Base-by-base conservation (phyloP, 2,888 invertebrate species). In the Drosophila tanythrix region DNA sequence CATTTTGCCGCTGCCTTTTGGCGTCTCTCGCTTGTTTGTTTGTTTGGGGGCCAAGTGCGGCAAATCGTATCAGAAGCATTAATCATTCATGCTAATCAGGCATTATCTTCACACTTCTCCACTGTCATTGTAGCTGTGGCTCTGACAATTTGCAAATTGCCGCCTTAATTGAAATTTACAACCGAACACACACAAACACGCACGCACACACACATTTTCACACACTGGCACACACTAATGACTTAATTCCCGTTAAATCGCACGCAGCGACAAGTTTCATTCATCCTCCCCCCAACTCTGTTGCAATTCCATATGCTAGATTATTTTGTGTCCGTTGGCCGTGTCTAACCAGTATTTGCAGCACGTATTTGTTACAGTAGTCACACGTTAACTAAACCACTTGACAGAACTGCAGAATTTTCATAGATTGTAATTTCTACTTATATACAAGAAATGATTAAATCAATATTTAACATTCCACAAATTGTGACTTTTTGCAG, bases 141-240 rank as follows among this genome's bases (percentile, higher is more conserved):
- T 18, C 78, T 73, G 88, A 88, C 90, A 88, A 85, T 82, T 85
- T 85, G 88, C 88, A 78, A 89, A 88, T 82, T 89, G 89, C 86
- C 70, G 76, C 65, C 69, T 82, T 89, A 89, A 85, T 88, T 89
- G 83, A 85, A 84, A 89, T 60, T 53, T 73, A 70, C 79, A 75
- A 38, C 40, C 25, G n/a, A 27, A 48, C 40, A 51, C 33, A 55
- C 29, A 53, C 38, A 62, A 35, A 10, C 21, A 56, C 27, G 3
- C 51, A 56, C 50, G 43, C 50, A 40, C 52, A 60, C 13, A 29
- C 64, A 27, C 11, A 43, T 48, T 36, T 46, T 8, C 51, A 31
- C 52, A 61, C n/a, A 51, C 40, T 15, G 5, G 25, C 48, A 68
- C 67, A 64, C 58, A 58, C 70, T 85, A 89, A 85, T 85, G 81